Conservation (phyloP, 2,888 invertebrate species). For the Gnatocerus cornutus region DNA sequence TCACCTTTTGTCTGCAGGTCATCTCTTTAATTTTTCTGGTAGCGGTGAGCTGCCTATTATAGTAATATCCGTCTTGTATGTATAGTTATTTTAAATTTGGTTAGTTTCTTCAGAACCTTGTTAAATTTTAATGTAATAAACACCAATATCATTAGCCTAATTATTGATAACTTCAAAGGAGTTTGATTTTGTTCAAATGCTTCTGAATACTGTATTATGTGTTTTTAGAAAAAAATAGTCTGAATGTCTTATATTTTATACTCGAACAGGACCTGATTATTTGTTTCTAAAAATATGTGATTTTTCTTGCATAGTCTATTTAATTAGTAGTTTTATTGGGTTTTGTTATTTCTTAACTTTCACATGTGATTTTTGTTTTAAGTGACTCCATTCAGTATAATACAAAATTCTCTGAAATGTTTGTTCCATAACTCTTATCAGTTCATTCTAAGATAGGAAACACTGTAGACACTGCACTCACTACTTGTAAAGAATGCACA, state of each 20-base stretch:
- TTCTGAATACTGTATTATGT: slow-evolving; percentile 31
- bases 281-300: slow-evolving; percentile 33
- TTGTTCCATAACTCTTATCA: slow-evolving; percentile 32
- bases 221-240: slow-evolving; percentile 42
- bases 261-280: slow-evolving; percentile 28
- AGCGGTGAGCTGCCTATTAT: slow-evolving; percentile 60
- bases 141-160: slow-evolving; percentile 60
- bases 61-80: slow-evolving; percentile 65
- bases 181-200: slow-evolving; percentile 29
- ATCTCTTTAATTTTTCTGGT: slow-evolving; percentile 62
- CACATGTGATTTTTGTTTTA: slow-evolving; percentile 31
- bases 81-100: slow-evolving; percentile 61
- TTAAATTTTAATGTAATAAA: slow-evolving; percentile 58
- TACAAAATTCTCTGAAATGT: slow-evolving; percentile 33
- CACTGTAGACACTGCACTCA: slow-evolving; percentile 41
- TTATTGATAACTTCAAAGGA: slow-evolving; percentile 45
- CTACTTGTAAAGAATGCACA: slow-evolving; percentile 43
- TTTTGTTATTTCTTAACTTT: slow-evolving; percentile 27
- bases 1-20: slow-evolving; percentile 54
- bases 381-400: slow-evolving; percentile 32
- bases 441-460: slow-evolving; percentile 31
- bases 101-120: slow-evolving; percentile 42
- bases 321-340: slow-evolving; percentile 21
- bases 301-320: slow-evolving; percentile 21
- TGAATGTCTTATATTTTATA: slow-evolving; percentile 23